phyloP scores from a whole-genome alignment of 2,113 vertebrate species.

The Fregetta grallaria region DNA sequence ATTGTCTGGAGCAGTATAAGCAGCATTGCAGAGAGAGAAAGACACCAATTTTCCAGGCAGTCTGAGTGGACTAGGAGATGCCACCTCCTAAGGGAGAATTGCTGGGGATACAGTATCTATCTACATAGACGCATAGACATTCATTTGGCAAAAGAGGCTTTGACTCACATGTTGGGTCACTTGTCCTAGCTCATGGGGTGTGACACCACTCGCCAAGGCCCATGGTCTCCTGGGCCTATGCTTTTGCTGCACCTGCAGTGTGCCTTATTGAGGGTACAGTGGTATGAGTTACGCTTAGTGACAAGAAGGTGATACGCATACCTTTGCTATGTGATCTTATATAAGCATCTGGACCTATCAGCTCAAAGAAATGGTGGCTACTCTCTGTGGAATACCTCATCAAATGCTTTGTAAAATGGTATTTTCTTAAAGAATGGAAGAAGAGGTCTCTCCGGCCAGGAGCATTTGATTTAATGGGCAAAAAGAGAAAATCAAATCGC shows the following conservation, averaged over 20 bases:
- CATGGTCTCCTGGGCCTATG: not conserved
- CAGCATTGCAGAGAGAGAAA: not conserved
- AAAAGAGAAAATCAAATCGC: not conserved
- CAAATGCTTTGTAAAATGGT: not conserved
- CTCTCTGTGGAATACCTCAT: not conserved
- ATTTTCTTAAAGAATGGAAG: not conserved
- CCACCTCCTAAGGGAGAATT: not conserved
- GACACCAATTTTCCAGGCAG: not conserved
- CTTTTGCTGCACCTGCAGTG: not conserved
- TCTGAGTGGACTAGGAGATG: not conserved
- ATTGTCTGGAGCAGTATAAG: not conserved
- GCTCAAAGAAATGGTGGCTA: not conserved
- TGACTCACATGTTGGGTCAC: not conserved
- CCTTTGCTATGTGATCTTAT: not conserved
- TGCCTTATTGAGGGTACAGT: not conserved
- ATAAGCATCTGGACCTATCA: not conserved
- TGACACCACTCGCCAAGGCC: not conserved
- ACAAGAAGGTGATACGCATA: not conserved
- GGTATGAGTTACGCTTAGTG: not conserved
- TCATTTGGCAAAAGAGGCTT: not conserved
- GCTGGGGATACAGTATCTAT: not conserved
- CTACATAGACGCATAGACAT: not conserved
- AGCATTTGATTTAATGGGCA: not conserved
- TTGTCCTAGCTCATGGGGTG: not conserved
- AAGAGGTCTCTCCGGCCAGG: not conserved